Conservation (phyloP, 2,797 vertebrate genomes). For the Salarias fasciatus region DNA sequence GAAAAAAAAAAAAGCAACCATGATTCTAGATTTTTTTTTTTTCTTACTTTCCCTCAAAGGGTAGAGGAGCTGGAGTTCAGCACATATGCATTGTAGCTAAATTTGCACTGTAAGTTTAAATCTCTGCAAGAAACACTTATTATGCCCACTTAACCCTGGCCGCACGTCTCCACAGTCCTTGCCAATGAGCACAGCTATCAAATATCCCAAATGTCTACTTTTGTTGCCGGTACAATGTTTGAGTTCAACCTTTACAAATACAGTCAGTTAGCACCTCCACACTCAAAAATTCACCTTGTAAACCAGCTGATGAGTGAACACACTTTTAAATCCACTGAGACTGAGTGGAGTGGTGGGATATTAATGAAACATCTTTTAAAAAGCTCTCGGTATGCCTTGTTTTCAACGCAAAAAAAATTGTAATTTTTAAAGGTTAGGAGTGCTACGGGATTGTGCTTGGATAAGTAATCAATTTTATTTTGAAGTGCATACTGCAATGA, state of each 20-base stretch:
- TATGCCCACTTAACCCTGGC: slow-evolving; percentile 15
- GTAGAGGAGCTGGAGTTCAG: slow-evolving; percentile 14
- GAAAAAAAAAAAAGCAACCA: slow-evolving; percentile 1
- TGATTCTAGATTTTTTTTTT: slow-evolving; percentile 16
- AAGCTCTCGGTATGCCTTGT: slow-evolving; percentile 19
- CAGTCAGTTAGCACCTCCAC: slow-evolving; percentile 28
- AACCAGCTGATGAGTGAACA: slow-evolving; percentile 49
- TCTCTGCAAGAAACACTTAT: slow-evolving; percentile 12
- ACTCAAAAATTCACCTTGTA: slow-evolving; percentile 35
- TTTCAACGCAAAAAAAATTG: slow-evolving; percentile 52
- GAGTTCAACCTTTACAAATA: slow-evolving; percentile 47
- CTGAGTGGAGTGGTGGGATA: slow-evolving; percentile 36
- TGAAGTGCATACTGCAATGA: slow-evolving; percentile 51
- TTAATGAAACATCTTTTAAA: slow-evolving; percentile 53
- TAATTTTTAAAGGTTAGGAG: slow-evolving; percentile 39
- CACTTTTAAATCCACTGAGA: slow-evolving; percentile 58
- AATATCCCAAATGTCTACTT: slow-evolving; percentile 31
- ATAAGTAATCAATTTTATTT: slow-evolving; percentile 62
- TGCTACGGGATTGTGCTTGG: slow-evolving; percentile 55
- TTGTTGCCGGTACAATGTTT: slow-evolving; percentile 35
- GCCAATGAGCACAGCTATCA: slow-evolving; percentile 19
- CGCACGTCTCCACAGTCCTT: slow-evolving; percentile 18
- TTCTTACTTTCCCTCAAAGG: slow-evolving; percentile 20
- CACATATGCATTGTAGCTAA: slow-evolving; percentile 18
- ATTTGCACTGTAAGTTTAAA: too few relatives aligned